Evolutionary conservation across 2,888 invertebrate species (phyloP).

Genomic region (Allophyes oxyacanthae): DNA sequence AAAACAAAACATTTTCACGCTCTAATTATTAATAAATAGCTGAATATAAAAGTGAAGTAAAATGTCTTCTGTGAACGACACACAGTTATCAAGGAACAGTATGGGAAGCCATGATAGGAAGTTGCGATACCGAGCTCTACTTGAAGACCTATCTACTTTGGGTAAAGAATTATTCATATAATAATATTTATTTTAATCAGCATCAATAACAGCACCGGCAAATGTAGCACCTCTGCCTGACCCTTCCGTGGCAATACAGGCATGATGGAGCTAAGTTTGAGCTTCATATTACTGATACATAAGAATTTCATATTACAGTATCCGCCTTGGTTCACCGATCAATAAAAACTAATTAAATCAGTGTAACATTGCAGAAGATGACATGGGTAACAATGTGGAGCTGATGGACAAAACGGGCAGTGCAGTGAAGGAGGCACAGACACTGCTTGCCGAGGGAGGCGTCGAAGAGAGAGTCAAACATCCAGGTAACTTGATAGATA

Average conservation of each 20-base stretch:
- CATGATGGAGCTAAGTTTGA: too few relatives aligned
- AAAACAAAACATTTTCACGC: too few relatives aligned
- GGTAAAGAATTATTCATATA: conserved; percentile 53
- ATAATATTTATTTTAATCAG: too few relatives aligned
- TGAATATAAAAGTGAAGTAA: conserved; percentile 3
- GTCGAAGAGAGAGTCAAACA: conserved; percentile 76
- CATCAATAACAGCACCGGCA: too few relatives aligned
- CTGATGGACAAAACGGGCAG: conserved; percentile 71
- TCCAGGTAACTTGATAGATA: conserved; percentile 71
- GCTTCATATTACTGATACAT: too few relatives aligned
- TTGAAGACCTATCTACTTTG: conserved; percentile 71
- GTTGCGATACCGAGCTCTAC: conserved; percentile 68
- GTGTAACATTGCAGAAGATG: conserved; percentile 65
- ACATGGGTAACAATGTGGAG: conserved; percentile 67
- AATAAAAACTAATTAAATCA: neutral
- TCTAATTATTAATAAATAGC: too few relatives aligned
- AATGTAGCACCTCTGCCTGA: too few relatives aligned
- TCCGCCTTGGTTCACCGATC: too few relatives aligned
- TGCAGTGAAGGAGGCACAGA: conserved; percentile 71
- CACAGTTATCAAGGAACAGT: conserved; percentile 53
- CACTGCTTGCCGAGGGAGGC: conserved; percentile 68
- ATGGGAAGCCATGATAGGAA: conserved; percentile 73
- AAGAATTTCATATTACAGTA: too few relatives aligned
- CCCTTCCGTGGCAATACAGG: too few relatives aligned
- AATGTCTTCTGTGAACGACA: conserved; percentile 58